Base-by-base conservation (phyloP, 2,797 vertebrate genomes). In the Bovichtus diacanthus region DNA sequence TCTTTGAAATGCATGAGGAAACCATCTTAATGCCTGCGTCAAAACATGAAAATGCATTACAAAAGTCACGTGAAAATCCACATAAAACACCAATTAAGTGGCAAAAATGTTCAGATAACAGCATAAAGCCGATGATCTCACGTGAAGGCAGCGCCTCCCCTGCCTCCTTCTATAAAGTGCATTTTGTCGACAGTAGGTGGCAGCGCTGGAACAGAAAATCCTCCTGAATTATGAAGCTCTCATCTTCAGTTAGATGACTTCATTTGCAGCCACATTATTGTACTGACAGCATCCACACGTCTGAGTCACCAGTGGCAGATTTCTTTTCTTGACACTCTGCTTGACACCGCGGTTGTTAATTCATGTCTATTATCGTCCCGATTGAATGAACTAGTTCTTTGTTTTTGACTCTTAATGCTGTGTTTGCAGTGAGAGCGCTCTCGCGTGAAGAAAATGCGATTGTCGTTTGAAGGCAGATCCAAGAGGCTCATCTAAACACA, bases 101-200 rank as follows among this genome's bases (percentile, higher is more conserved):
- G n/a, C n/a, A n/a, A 34, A 34, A 7, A 34, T 34, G 27, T 43
- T 31, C 19, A 39, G 13, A 64, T 31, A n/a, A 21, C 39, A 46
- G 15, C 36, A 19, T 31, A 0, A 56, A 29, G 12, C 18, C 23
- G n/a, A 29, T 25, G 9, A 53, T 11, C 47, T 6, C 16, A 6
- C 12, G 31, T 50, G 15, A 53, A 13, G 44, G 31, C 29, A 38
- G n/a, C 44, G 15, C 1, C 2, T 13, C 36, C 15, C 4, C 2
- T 21, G 13, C 31, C 16, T 9, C 11, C 39, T 43, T 19, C 6
- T 36, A 39, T 11, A 3, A 34, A 46, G 23, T 55, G 23, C 2
- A 0, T 10, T 16, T 27, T 29, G 2, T 50, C 3, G 77, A 0
- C 93, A 89, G 53, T 4, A 88, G 91, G 76, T 78, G 93, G 90